Percentiles rank a stretch among this genome's conserved stretches.
Conservation (phyloP, 35 echinoderm and acorn worm species). For the Heliocidaris erythrogramma region DNA sequence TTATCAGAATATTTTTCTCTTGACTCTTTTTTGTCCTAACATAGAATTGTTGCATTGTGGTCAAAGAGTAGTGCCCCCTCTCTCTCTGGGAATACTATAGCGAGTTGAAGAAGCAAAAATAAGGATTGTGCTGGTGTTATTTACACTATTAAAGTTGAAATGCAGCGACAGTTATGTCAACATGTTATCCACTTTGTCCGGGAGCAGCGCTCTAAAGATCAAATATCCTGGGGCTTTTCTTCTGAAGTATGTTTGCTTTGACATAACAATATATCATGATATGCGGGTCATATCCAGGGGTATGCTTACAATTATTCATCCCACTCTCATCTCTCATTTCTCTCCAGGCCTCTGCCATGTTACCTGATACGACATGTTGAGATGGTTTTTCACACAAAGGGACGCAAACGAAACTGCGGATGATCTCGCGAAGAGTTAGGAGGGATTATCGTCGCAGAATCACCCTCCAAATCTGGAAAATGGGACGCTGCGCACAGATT, state of each 20-base stretch:
- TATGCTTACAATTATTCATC: background rate
- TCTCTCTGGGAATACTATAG: too few species aligned
- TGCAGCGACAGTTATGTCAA: too few species aligned
- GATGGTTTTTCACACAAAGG: background rate
- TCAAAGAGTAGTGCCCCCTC: too few species aligned
- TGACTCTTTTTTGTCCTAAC: too few species aligned
- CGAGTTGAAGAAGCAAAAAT: too few species aligned
- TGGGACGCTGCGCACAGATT: slow-evolving; percentile 17
- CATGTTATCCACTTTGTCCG: background rate
- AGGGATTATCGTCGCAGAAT: slow-evolving; percentile 8
- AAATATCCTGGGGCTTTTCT: slow-evolving; percentile 24
- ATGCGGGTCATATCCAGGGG: background rate
- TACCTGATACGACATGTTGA: background rate
- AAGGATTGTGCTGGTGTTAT: too few species aligned
- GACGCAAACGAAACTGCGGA: background rate
- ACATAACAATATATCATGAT: background rate
- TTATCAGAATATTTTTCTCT: too few species aligned
- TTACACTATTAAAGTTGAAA: too few species aligned
- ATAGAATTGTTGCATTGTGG: too few species aligned
- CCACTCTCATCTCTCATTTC: background rate
- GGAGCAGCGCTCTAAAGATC: background rate
- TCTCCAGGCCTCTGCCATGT: background rate
- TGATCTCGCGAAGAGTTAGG: slow-evolving; percentile 1
- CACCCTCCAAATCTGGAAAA: slow-evolving; percentile 12
- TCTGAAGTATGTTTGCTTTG: background rate